Conservation (phyloP, 2,888 invertebrate genomes). For the Cantharis rustica region DNA sequence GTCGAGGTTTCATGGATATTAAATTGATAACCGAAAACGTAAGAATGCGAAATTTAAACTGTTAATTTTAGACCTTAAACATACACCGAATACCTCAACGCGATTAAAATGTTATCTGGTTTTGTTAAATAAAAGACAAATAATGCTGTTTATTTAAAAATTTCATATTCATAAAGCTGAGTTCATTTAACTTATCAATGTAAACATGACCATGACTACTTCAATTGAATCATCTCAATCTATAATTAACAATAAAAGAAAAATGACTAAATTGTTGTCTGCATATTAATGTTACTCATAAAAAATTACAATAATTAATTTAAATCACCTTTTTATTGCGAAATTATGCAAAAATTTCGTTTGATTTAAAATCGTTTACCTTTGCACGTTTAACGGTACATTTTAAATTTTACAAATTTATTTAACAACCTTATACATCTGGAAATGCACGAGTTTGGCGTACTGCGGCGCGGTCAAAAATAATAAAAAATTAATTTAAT, state of each 20-base stretch:
- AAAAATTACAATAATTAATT: not conserved
- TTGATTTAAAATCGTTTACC: not conserved
- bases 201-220: not conserved
- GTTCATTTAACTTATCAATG: constrained; percentile 2
- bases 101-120: not conserved
- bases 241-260: not conserved
- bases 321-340: not conserved
- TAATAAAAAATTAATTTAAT: too few relatives aligned
- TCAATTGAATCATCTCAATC: not conserved
- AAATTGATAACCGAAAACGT: not conserved
- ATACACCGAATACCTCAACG: not conserved
- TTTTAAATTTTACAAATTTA: not conserved
- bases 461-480: not conserved
- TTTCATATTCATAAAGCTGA: not conserved
- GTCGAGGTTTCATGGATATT: not conserved
- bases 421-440: not conserved
- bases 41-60: not conserved
- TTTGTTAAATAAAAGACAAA: not conserved
- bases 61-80: not conserved
- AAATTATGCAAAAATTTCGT: not conserved
- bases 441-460: not conserved
- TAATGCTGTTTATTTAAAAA: not conserved
- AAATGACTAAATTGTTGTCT: not conserved
- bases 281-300: not conserved
- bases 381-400: not conserved